phyloP scores from a whole-genome alignment of 2,113 vertebrate species.

The Mugil cephalus region DNA sequence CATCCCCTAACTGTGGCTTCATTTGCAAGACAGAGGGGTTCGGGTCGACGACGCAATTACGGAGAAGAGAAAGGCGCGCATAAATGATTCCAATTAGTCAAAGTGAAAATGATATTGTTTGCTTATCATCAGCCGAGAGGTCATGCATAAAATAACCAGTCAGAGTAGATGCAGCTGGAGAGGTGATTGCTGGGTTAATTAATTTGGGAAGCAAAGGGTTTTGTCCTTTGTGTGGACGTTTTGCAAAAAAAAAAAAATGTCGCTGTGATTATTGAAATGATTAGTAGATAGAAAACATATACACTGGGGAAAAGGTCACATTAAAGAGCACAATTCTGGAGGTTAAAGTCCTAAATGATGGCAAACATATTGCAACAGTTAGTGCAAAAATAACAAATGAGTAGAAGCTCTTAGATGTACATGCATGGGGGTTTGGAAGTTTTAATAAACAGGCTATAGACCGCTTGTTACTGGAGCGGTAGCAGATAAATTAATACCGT shows the following conservation, averaged over 20 bases:
- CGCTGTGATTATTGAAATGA: too few species aligned
- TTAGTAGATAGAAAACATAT: too few species aligned
- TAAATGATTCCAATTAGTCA: not conserved
- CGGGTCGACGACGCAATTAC: too few species aligned
- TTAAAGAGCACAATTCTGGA: not conserved
- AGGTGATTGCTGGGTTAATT: constrained; percentile 11
- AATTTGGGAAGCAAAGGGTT: constrained; percentile 6
- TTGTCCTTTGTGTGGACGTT: not conserved
- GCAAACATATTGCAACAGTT: not conserved
- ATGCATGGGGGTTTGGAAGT: not conserved
- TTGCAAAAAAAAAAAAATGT: too few species aligned
- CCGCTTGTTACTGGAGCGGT: not conserved
- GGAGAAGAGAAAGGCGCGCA: not conserved
- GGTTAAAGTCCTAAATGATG: too few species aligned
- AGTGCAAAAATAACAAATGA: too few species aligned
- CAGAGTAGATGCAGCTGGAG: constrained; percentile 5
- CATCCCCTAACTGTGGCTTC: constrained; percentile 2
- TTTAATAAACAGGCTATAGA: not conserved
- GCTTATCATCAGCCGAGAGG: not conserved
- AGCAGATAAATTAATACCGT: not conserved
- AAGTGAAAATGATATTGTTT: constrained; percentile 16
- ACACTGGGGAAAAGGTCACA: not conserved
- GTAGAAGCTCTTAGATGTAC: too few species aligned
- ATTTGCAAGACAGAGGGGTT: constrained; percentile 4
- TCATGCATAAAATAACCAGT: constrained; percentile 28